Evolutionary conservation across 2,888 invertebrate genomes (phyloP).

Genomic region (Eucriotettix oculatus): DNA sequence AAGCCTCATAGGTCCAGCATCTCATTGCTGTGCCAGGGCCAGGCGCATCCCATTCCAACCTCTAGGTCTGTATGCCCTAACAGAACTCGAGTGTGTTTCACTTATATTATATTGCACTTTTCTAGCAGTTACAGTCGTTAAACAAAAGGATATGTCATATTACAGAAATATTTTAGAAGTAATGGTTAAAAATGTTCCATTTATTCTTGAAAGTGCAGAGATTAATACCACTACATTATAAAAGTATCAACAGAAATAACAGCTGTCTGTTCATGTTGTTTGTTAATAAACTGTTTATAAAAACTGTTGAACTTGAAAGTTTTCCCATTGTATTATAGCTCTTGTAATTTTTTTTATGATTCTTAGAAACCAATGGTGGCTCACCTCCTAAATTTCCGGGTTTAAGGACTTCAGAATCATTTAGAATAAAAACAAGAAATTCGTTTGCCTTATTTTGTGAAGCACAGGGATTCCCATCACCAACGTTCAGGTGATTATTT

Average conservation of each 20-base stretch:
- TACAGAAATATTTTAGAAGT: too few species aligned
- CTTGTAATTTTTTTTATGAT: neutral
- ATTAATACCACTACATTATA: too few species aligned
- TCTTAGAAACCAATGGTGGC: conserved; percentile 14
- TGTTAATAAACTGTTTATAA: too few species aligned
- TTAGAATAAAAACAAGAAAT: conserved; percentile 14
- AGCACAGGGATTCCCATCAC: conserved; percentile 25
- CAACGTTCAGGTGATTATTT: conserved; percentile 17
- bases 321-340: too few species aligned
- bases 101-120: conserved; percentile 1
- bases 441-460: conserved; percentile 24
- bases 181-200: too few species aligned
- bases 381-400: conserved; percentile 15
- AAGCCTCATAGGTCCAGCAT: conserved; percentile 12
- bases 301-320: neutral
- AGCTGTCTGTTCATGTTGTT: too few species aligned
- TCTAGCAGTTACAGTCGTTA: too few species aligned
- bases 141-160: too few species aligned
- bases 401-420: conserved; percentile 11
- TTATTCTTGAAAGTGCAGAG: too few species aligned
- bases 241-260: too few species aligned
- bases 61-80: conserved; percentile 40
- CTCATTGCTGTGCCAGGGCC: conserved; percentile 46
- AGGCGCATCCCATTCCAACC: conserved; percentile 49
- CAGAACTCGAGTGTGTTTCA: conserved; percentile 15